These are phyloP conservation scores for Drosophila fungiperda DNA, from an alignment of 2,888 invertebrate species.

Conservation along the genomic window DNA sequence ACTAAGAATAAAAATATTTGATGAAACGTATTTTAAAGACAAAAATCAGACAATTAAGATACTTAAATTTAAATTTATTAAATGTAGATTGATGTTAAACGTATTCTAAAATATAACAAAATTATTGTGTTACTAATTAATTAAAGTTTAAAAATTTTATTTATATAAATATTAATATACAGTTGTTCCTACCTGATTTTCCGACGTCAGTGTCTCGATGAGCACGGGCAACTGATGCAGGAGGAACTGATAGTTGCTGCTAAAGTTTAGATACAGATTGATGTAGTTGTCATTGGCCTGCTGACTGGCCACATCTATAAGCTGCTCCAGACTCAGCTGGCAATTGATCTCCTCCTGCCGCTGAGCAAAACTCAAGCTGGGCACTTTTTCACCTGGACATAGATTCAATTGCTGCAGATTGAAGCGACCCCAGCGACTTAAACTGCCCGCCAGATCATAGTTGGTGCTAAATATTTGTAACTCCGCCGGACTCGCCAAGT, in stretches of 20 bases:
- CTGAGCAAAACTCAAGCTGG: slow-evolving; percentile 42
- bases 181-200: slow-evolving; percentile 74
- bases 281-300: slow-evolving; percentile 75
- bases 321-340: slow-evolving; percentile 77
- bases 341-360: slow-evolving; percentile 64
- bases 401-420: slow-evolving; percentile 75
- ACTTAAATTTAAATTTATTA: not conserved
- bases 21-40: not conserved
- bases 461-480: slow-evolving; percentile 71
- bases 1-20: not conserved
- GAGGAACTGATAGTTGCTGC: slow-evolving; percentile 59
- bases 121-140: not conserved
- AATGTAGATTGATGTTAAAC: not conserved
- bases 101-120: not conserved
- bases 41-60: not conserved
- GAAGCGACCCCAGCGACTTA: slow-evolving; percentile 78
- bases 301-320: slow-evolving; percentile 78
- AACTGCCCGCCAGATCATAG: slow-evolving; percentile 73
- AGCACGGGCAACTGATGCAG: slow-evolving; percentile 83
- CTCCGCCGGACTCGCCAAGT: slow-evolving; percentile 39
- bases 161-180: not conserved
- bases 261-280: slow-evolving; percentile 83
- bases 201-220: slow-evolving; percentile 78
- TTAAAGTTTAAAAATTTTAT: not conserved
- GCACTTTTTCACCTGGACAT: slow-evolving; percentile 62